Conservation (phyloP, 2,113 vertebrate species). For the Ibidorhyncha struthersii region DNA sequence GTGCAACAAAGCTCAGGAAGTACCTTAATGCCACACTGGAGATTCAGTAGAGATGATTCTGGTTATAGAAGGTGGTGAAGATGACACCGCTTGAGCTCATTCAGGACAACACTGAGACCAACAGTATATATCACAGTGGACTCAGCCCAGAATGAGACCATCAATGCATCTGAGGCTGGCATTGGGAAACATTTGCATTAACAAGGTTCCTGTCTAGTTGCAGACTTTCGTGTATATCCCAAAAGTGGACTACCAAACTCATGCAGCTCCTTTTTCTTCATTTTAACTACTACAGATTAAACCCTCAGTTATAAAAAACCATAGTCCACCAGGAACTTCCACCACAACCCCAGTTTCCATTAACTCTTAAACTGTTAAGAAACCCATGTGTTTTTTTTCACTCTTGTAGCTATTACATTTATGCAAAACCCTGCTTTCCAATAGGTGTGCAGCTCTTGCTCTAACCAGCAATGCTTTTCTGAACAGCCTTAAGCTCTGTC, state of each 20-base stretch:
- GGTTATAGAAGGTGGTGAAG: not conserved
- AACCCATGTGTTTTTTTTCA: not conserved
- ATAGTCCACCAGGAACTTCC: not conserved
- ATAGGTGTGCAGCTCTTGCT: not conserved
- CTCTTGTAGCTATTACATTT: not conserved
- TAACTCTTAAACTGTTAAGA: not conserved
- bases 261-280: not conserved
- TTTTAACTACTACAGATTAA: not conserved
- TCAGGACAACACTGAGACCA: not conserved
- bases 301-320: not conserved
- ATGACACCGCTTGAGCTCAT: not conserved
- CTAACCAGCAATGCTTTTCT: not conserved
- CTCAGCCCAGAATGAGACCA: not conserved
- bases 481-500: not conserved
- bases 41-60: not conserved
- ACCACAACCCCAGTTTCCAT: not conserved
- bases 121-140: not conserved
- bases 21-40: not conserved
- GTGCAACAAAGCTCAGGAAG: not conserved
- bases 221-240: not conserved
- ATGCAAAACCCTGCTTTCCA: not conserved
- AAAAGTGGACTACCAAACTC: not conserved
- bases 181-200: not conserved
- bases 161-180: not conserved
- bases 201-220: not conserved